These are phyloP conservation scores for Drosophila imparisetae DNA, from an alignment of 2,888 invertebrate species.

Conservation along the genomic window DNA sequence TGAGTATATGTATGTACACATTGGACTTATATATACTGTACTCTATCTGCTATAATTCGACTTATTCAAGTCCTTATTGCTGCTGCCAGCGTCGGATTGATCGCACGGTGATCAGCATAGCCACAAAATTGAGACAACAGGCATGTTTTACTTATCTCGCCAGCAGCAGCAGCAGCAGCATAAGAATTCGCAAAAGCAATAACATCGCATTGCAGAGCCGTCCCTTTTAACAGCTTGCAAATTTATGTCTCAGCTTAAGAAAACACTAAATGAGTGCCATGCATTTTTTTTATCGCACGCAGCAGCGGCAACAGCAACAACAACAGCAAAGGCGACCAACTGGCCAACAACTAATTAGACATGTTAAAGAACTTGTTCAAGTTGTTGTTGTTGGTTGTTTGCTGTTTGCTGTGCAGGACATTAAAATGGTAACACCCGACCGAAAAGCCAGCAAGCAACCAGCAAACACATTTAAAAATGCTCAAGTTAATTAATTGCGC, in stretches of 20 bases:
- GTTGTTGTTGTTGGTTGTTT: conserved; percentile 40
- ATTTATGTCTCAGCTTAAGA: conserved; percentile 77
- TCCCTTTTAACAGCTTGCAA: conserved; percentile 72
- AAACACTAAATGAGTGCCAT: conserved; percentile 80
- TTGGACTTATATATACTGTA: neutral
- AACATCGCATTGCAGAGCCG: conserved; percentile 52
- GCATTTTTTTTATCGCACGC: conserved; percentile 75
- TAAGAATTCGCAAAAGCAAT: conserved; percentile 43
- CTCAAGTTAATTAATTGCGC: conserved; percentile 78
- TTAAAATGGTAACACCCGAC: conserved; percentile 72
- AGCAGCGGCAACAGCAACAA: conserved; percentile 39
- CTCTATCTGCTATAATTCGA: neutral
- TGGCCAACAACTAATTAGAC: conserved; percentile 82
- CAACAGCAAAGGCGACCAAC: conserved; percentile 33
- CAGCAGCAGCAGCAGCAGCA: neutral
- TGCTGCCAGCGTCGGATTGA: neutral
- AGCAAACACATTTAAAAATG: conserved; percentile 77
- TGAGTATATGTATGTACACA: neutral
- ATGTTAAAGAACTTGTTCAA: conserved; percentile 81
- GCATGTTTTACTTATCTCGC: conserved; percentile 30
- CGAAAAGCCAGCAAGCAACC: conserved; percentile 55
- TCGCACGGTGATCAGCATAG: conserved; percentile 1
- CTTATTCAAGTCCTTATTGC: neutral
- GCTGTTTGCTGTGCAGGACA: conserved; percentile 49
- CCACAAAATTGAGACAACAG: conserved; percentile 10